Evolutionary conservation across 1,140 invertebrate genomes (phyloP).

Genomic region (Ylistrum balloti): DNA sequence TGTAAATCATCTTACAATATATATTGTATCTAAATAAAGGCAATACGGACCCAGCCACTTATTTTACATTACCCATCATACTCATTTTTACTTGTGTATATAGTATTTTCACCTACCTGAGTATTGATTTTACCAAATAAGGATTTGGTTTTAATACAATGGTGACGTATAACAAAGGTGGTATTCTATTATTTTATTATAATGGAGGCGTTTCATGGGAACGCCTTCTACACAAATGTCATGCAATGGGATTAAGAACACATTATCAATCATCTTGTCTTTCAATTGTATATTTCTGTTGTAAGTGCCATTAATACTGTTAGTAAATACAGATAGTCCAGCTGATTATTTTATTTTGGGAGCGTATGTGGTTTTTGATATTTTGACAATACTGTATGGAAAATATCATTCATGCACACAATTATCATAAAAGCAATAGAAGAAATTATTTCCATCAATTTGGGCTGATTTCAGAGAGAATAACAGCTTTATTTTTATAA

Average conservation of each 20-base stretch:
- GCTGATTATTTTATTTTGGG: too few relatives aligned
- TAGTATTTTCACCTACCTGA: background rate
- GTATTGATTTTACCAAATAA: background rate
- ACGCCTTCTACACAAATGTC: slow-evolving; percentile 24
- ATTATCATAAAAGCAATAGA: too few relatives aligned
- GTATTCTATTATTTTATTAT: background rate
- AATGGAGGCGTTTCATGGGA: background rate
- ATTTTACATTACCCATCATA: background rate
- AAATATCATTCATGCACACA: too few relatives aligned
- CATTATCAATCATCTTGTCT: background rate
- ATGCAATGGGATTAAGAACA: background rate
- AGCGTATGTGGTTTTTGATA: too few relatives aligned
- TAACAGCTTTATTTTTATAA: too few relatives aligned
- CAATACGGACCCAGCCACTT: background rate
- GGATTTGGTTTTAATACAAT: background rate
- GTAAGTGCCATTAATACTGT: too few relatives aligned
- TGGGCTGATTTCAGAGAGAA: too few relatives aligned
- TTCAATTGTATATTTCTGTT: too few relatives aligned
- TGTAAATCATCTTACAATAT: too few relatives aligned
- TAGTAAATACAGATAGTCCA: too few relatives aligned
- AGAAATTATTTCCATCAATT: too few relatives aligned
- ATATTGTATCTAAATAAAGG: background rate
- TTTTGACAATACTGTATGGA: too few relatives aligned
- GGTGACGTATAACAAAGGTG: background rate
- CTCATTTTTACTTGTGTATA: background rate